Percentiles rank a stretch among this genome's conserved stretches.
phyloP scores from a whole-genome alignment of 2,888 invertebrate species.

The Drosophila flavopinicola region DNA sequence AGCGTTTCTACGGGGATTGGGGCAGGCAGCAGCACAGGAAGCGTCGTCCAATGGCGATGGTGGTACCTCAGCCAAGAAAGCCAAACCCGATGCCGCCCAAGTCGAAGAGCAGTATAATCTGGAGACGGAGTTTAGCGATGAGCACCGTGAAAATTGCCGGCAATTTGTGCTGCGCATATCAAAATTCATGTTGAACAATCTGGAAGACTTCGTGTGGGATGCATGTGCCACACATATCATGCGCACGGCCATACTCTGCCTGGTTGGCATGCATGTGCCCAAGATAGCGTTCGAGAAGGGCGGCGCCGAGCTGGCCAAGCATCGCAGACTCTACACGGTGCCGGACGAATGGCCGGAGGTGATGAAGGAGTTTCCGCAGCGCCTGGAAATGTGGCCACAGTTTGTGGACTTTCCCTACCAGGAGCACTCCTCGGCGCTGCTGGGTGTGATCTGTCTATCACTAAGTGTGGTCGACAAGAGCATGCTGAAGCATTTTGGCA shows the following conservation, averaged over 20 bases:
- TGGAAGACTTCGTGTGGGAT: conserved; percentile 93
- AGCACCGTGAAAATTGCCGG: conserved; percentile 86
- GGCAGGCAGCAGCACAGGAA: conserved; percentile 53
- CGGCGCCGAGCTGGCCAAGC: conserved; percentile 72
- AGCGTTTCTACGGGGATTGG: conserved; percentile 80
- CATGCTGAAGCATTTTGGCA: conserved; percentile 87
- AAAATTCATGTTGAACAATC: conserved; percentile 92
- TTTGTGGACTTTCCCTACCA: conserved; percentile 89
- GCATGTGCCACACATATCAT: conserved; percentile 91
- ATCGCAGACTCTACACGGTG: conserved; percentile 83
- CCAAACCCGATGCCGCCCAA: conserved; percentile 61
- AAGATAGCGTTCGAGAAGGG: conserved; percentile 85
- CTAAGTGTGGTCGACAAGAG: conserved; percentile 87
- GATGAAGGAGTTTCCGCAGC: conserved; percentile 87
- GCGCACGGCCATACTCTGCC: conserved; percentile 88
- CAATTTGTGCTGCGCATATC: conserved; percentile 89
- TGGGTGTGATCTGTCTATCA: conserved; percentile 87
- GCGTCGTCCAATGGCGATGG: conserved; percentile 63
- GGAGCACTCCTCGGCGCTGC: conserved; percentile 89
- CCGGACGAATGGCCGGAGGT: conserved; percentile 87
- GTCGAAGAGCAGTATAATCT: conserved; percentile 81
- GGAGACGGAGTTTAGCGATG: conserved; percentile 82
- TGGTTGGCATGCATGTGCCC: conserved; percentile 87
- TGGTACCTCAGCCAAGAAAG: conserved; percentile 63
- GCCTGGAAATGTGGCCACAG: conserved; percentile 90